Base-by-base conservation (phyloP, 2,113 vertebrate genomes). In the Hemichromis elongatus region DNA sequence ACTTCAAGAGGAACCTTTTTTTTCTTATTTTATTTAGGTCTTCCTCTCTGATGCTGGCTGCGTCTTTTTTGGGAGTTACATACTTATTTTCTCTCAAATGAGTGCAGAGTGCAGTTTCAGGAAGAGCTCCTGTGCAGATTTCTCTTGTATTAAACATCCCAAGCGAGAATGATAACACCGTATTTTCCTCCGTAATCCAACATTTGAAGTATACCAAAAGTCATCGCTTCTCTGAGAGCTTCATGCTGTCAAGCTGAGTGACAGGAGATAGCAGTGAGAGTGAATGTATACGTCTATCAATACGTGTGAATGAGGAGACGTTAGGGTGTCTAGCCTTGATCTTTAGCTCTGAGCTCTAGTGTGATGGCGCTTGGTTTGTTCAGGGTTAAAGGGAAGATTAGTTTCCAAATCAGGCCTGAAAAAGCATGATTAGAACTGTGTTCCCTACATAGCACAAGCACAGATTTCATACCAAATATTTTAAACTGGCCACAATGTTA, bases 101-200 rank as follows among this genome's bases (percentile, higher is more conserved):
- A 82, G 30, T 28, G 56, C 26, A 77, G 12, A 80, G 50, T 35
- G 47, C 3, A 0, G 40, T 70, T 66, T 82, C 28, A 57, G 9
- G 47, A 84, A 16, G 35, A 7, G 45, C 52, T 70, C 24, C 14
- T 63, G 26, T n/a, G 53, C 26, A 4, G 57, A 45, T 52, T 37
- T 47, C 75, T 77, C 40, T 81, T 84, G 55, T 77, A 77, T 87
- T 21, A 86, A 86, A 90, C 81, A 81, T 91, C 73, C 73, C 42
- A 82, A 82, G 68, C 3, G 42, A 54, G 37, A 28, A 80, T 5
- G 37, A 80, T 52, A 82, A 73, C 19, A 2, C 8, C 53, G 61
- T 53, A 7, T 45, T 80, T 86, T 82, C 26, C 33, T 6, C 78
- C 26, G 66, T 40, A 30, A 83, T 21, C 75, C 52, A 54, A 68